phyloP scores from a whole-genome alignment of 1,140 invertebrate genomes.

The Penaeus vannamei region DNA sequence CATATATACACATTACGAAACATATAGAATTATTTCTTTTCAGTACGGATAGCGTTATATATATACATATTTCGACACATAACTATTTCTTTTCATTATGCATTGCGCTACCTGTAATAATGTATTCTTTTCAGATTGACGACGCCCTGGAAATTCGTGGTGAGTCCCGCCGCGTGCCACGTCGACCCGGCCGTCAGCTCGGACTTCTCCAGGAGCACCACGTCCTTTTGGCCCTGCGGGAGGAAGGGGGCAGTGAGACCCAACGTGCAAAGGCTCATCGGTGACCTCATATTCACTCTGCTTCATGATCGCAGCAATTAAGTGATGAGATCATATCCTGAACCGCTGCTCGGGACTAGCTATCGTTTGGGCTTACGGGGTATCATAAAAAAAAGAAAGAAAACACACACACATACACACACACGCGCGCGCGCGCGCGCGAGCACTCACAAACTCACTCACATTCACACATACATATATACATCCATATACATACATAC shows the following conservation, averaged over 20 bases:
- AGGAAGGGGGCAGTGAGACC: too few relatives aligned
- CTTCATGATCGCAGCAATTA: background rate
- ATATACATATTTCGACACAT: too few relatives aligned
- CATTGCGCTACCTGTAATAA: constrained; percentile 69
- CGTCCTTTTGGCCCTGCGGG: constrained; percentile 69
- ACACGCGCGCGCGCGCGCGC: too few relatives aligned
- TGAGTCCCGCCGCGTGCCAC: constrained; percentile 73
- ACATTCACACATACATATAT: too few relatives aligned
- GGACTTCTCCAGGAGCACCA: constrained; percentile 72
- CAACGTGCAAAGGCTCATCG: background rate
- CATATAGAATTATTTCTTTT: background rate
- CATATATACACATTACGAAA: too few relatives aligned
- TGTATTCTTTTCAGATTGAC: constrained; percentile 72
- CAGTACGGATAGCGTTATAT: background rate
- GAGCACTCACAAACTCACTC: too few relatives aligned
- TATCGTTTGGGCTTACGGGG: too few relatives aligned
- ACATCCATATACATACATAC: too few relatives aligned
- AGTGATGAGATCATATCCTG: too few relatives aligned
- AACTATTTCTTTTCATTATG: background rate
- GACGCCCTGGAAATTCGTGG: constrained; percentile 71
- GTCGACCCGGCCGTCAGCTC: constrained; percentile 73
- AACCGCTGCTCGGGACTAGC: too few relatives aligned
- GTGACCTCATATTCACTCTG: background rate
- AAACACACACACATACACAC: too few relatives aligned
- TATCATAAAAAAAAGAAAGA: too few relatives aligned